Percentiles rank a stretch among this genome's conserved stretches.
Conservation (phyloP, 2,113 vertebrate genomes). For the Physeter macrocephalus region DNA sequence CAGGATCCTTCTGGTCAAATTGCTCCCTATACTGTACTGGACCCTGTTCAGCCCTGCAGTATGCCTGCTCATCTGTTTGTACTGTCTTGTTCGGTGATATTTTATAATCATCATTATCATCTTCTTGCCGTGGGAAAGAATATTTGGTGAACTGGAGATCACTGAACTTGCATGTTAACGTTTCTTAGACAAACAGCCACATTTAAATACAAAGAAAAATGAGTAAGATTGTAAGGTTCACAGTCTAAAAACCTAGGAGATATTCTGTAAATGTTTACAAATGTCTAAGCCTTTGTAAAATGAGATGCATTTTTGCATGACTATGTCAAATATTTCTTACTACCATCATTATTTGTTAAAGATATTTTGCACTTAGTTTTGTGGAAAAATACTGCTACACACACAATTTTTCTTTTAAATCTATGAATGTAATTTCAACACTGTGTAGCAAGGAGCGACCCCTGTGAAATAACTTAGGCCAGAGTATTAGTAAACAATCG, state of each 20-base stretch:
- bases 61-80: conserved; percentile 84
- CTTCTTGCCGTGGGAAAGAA: conserved; percentile 85
- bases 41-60: conserved; percentile 83
- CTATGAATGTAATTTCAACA: conserved; percentile 79
- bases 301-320: conserved; percentile 78
- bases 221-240: conserved; percentile 64
- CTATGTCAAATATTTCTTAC: conserved; percentile 67
- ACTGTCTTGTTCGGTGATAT: conserved; percentile 84
- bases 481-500: conserved; percentile 65
- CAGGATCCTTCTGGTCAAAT: conserved; percentile 88
- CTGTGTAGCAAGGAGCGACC: conserved; percentile 64
- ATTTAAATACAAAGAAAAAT: conserved; percentile 70
- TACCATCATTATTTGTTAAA: conserved; percentile 69
- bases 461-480: conserved; percentile 67
- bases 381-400: conserved; percentile 61
- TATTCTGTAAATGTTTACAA: conserved; percentile 32
- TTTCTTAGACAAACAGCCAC: conserved; percentile 79
- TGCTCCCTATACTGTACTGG: conserved; percentile 90
- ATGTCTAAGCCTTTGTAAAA: conserved; percentile 55
- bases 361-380: conserved; percentile 75
- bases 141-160: conserved; percentile 91
- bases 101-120: conserved; percentile 80
- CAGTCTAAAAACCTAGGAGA: neutral
- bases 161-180: conserved; percentile 90
- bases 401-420: conserved; percentile 49